Conservation (phyloP, 2,888 invertebrate genomes). For the Panopea generosa region DNA sequence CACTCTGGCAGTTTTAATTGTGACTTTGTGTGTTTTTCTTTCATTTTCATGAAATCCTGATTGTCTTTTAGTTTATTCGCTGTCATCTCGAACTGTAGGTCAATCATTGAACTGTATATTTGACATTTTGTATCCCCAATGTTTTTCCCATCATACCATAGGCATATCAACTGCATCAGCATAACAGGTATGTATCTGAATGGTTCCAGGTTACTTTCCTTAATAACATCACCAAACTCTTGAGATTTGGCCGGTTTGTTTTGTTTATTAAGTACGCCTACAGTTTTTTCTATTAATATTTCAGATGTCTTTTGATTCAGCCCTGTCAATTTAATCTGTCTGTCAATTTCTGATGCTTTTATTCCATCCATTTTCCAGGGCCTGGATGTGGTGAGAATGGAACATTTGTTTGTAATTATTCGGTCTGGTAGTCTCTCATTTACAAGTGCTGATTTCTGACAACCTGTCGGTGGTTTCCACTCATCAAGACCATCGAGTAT, state of each 20-base stretch:
- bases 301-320: too few relatives aligned
- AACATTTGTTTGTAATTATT: slow-evolving; percentile 1
- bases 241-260: too few relatives aligned
- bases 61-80: neutral
- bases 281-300: too few relatives aligned
- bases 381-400: slow-evolving; percentile 1
- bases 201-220: neutral
- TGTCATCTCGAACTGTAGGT: slow-evolving; percentile 5
- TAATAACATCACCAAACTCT: neutral
- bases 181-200: slow-evolving; percentile 7
- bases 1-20: too few relatives aligned
- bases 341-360: too few relatives aligned
- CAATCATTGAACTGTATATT: slow-evolving; percentile 5
- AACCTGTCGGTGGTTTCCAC: neutral
- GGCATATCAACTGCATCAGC: slow-evolving; percentile 7
- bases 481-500: slow-evolving; percentile 14
- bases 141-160: slow-evolving; percentile 18
- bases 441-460: too few relatives aligned
- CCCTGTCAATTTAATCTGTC: too few relatives aligned
- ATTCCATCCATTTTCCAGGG: slow-evolving; percentile 14
- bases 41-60: too few relatives aligned
- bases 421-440: neutral
- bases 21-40: too few relatives aligned
- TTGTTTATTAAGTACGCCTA: too few relatives aligned
- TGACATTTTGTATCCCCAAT: neutral